phyloP scores from a whole-genome alignment of 2,113 vertebrate species.

The Nothobranchius kuhntae region DNA sequence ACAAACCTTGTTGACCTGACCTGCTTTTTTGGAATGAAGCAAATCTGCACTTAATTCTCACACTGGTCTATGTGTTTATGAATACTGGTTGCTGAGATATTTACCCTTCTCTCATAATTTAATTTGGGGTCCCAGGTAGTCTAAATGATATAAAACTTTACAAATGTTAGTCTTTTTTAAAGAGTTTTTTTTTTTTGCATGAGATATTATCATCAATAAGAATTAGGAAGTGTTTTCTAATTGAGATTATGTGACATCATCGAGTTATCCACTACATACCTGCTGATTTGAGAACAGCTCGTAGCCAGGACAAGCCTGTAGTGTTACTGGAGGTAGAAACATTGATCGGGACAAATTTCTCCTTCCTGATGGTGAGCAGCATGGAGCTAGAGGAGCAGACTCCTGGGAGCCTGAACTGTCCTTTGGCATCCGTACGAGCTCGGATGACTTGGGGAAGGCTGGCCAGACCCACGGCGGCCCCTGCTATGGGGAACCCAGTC shows the following conservation, averaged over 20 bases:
- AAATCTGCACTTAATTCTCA: constrained; percentile 25
- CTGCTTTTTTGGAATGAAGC: constrained; percentile 17
- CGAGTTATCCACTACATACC: constrained; percentile 72
- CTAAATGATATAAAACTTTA: no score
- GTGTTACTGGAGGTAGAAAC: constrained; percentile 74
- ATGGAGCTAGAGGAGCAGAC: constrained; percentile 73
- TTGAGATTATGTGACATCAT: neutral
- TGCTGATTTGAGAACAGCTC: constrained; percentile 78
- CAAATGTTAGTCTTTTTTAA: no score
- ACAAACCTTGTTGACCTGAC: constrained; percentile 17
- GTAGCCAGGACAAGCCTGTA: constrained; percentile 73
- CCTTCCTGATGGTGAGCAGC: constrained; percentile 77
- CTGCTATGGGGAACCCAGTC: constrained; percentile 74
- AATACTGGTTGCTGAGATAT: neutral
- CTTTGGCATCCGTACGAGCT: constrained; percentile 76
- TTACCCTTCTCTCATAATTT: neutral
- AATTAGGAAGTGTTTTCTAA: neutral
- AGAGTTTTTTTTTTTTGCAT: no score
- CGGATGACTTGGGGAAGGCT: constrained; percentile 61
- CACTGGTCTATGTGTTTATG: constrained; percentile 8
- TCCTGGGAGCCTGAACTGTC: constrained; percentile 78
- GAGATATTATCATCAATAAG: no score
- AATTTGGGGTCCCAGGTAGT: no score
- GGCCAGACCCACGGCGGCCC: constrained; percentile 77
- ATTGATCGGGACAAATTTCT: constrained; percentile 76